Evolutionary conservation across 2,113 vertebrate species (phyloP).

Genomic region (Chloropsis cyanopogon): DNA sequence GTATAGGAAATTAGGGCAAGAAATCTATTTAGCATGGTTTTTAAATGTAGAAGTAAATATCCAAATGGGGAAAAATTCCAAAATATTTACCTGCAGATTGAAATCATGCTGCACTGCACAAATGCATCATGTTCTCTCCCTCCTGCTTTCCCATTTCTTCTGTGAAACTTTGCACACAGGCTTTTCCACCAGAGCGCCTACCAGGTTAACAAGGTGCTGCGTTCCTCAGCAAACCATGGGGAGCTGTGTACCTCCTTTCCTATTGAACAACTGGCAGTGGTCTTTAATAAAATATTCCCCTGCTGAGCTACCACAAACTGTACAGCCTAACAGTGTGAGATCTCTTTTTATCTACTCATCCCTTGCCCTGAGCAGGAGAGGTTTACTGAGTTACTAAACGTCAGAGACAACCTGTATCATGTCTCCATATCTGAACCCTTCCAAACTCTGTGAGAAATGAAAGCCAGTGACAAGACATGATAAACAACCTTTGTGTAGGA

Average conservation of each 20-base stretch:
- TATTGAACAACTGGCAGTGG: not conserved
- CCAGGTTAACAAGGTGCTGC: not conserved
- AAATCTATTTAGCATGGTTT: not conserved
- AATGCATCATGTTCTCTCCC: not conserved
- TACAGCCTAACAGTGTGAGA: rapidly evolving
- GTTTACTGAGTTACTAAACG: not conserved
- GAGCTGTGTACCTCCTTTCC: not conserved
- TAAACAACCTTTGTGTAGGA: not conserved
- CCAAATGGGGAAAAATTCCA: not conserved
- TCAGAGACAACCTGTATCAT: not conserved
- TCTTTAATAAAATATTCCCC: not conserved
- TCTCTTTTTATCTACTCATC: not conserved
- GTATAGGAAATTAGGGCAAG: not conserved
- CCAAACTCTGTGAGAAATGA: not conserved
- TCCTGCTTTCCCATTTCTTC: not conserved
- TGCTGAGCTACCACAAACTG: not conserved
- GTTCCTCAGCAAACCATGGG: not conserved
- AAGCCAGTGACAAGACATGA: not conserved
- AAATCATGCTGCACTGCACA: not conserved
- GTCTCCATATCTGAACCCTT: not conserved
- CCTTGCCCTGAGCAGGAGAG: not conserved
- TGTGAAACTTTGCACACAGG: not conserved
- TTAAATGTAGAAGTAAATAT: not conserved
- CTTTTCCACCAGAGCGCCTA: not conserved
- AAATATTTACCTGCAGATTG: not conserved